Percentiles rank a stretch among this genome's conserved stretches.
These are phyloP conservation scores for Siderastrea radians DNA, from an alignment of 92 coral and sea anemone species.

Conservation along the genomic window DNA sequence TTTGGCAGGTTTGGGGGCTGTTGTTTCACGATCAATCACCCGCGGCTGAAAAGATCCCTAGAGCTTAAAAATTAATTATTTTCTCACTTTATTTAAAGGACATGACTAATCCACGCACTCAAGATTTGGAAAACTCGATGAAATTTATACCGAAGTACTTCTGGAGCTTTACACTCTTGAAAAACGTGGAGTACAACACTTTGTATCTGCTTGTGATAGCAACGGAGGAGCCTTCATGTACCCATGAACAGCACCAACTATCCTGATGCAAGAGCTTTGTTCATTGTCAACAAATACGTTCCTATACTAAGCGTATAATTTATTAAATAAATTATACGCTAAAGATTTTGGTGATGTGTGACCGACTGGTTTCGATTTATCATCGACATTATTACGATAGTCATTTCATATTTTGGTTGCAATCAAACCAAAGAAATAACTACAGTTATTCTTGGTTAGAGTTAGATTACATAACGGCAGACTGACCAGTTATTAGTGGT, in stretches of 20 bases:
- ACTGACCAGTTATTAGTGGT: too few relatives aligned
- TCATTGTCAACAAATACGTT: background rate
- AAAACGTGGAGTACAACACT: background rate
- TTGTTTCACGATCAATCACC: too few relatives aligned
- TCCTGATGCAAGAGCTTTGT: slow-evolving; percentile 24
- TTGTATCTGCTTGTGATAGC: background rate
- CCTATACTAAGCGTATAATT: background rate
- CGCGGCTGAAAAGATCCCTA: too few relatives aligned
- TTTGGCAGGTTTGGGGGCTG: too few relatives aligned
- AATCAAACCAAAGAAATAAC: too few relatives aligned
- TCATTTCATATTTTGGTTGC: too few relatives aligned
- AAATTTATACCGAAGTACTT: background rate
- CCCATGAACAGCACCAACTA: background rate
- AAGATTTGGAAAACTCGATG: background rate
- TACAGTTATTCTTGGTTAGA: too few relatives aligned
- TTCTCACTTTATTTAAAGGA: background rate
- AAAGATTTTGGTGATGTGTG: too few relatives aligned
- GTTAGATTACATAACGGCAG: too few relatives aligned
- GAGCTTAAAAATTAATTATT: background rate
- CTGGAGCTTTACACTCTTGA: slow-evolving; percentile 25
- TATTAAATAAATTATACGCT: too few relatives aligned
- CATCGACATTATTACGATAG: too few relatives aligned
- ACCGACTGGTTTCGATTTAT: too few relatives aligned
- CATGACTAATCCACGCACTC: background rate
- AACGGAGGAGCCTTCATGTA: background rate